Evolutionary conservation across 2,888 invertebrate species (phyloP).

Genomic region (Cryptus viduatorius): DNA sequence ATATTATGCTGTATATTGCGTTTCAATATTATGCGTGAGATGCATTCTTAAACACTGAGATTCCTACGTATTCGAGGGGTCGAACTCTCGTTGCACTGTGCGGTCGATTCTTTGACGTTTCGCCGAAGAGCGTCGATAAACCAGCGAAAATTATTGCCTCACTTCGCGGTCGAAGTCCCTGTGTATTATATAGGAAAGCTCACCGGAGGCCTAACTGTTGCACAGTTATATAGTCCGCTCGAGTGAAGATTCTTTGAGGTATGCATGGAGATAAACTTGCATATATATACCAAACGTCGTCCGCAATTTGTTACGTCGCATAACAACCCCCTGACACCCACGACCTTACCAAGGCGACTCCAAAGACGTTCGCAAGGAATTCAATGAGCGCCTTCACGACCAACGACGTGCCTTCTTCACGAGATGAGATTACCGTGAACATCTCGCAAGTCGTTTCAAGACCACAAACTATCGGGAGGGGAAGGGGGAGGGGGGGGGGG

Average conservation of each 20-base stretch:
- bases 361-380: slow-evolving; percentile 57
- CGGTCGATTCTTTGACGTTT: slow-evolving; percentile 74
- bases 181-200: background rate
- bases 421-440: background rate
- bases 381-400: slow-evolving; percentile 64
- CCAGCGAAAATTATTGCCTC: slow-evolving; percentile 80
- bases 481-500: background rate
- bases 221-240: background rate
- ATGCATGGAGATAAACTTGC: slow-evolving; percentile 27
- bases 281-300: slow-evolving; percentile 47
- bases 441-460: slow-evolving; percentile 43
- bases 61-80: slow-evolving; percentile 28
- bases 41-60: slow-evolving; percentile 14
- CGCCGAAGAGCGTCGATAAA: slow-evolving; percentile 81
- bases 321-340: slow-evolving; percentile 74
- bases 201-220: slow-evolving; percentile 23
- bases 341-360: slow-evolving; percentile 79
- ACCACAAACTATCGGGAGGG: slow-evolving; percentile 66
- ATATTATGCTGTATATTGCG: background rate
- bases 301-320: slow-evolving; percentile 71
- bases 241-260: slow-evolving; percentile 64
- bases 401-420: slow-evolving; percentile 12
- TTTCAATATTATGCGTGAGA: background rate
- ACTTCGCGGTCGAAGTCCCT: slow-evolving; percentile 75
- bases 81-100: slow-evolving; percentile 60